Evolutionary conservation across 1,140 invertebrate genomes (phyloP).

Genomic region (Sminthurides bifidus): DNA sequence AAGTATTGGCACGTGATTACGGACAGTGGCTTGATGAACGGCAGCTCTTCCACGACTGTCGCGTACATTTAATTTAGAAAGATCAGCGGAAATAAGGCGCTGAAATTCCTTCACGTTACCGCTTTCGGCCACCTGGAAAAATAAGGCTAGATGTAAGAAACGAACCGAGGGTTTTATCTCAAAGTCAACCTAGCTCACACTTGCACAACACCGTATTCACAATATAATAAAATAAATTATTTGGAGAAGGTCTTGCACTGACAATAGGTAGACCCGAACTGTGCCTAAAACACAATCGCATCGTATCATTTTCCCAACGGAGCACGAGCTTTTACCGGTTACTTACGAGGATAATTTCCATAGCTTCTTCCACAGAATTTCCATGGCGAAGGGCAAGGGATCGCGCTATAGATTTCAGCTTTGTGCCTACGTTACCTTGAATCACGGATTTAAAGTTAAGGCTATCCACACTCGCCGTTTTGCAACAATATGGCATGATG

Average conservation of each 20-base stretch:
- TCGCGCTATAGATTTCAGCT: conserved; percentile 20
- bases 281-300: too few species aligned
- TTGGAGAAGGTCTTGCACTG: too few species aligned
- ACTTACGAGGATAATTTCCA: too few species aligned
- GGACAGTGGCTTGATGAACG: conserved; percentile 62
- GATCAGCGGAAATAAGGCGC: conserved; percentile 53
- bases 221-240: too few species aligned
- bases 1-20: conserved; percentile 60
- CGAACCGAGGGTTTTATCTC: too few species aligned
- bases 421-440: conserved; percentile 8
- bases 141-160: too few species aligned
- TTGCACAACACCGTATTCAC: too few species aligned
- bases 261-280: too few species aligned
- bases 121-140: conserved; percentile 58
- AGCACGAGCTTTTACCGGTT: too few species aligned
- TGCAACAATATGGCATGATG: conserved; percentile 18
- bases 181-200: too few species aligned
- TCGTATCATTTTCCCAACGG: too few species aligned
- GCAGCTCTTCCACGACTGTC: conserved; percentile 60
- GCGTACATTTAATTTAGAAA: conserved; percentile 49
- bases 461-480: conserved; percentile 11
- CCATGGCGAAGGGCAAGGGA: conserved; percentile 16
- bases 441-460: conserved; percentile 8
- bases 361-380: conserved; percentile 10
- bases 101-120: conserved; percentile 69